These are phyloP conservation scores for Aurelia sp. DNA, from an alignment of 30 jellyfish, hydroid and myxozoan species.

Conservation along the genomic window DNA sequence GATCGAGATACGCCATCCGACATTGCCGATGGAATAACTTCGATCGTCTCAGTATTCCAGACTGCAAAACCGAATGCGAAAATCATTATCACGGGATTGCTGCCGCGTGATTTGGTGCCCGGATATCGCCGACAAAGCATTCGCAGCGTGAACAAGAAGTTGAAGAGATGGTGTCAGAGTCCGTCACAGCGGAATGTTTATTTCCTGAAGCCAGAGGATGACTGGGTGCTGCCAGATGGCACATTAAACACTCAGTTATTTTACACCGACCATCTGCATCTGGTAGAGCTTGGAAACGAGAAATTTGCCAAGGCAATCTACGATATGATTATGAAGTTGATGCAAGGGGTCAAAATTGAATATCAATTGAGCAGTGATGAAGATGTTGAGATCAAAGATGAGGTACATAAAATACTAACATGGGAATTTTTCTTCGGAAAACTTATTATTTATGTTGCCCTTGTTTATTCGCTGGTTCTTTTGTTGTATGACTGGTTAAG, in stretches of 20 bases:
- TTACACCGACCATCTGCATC: conserved; percentile 81
- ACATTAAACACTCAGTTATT: conserved; percentile 64
- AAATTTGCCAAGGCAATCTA: conserved; percentile 84
- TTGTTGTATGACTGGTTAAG: no score
- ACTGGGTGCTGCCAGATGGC: conserved; percentile 91
- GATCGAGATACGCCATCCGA: conserved; percentile 92
- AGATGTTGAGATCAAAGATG: conserved; percentile 66
- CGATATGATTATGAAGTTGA: conserved; percentile 66
- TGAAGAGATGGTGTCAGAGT: conserved; percentile 79
- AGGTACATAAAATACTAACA: conserved; percentile 1
- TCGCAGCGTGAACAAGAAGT: conserved; percentile 80
- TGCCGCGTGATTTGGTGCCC: conserved; percentile 86
- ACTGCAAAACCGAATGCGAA: conserved; percentile 97
- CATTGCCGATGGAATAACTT: conserved; percentile 88
- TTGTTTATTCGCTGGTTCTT: no score
- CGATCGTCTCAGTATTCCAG: conserved; percentile 86
- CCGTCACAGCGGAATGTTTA: conserved; percentile 84
- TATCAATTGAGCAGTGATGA: conserved; percentile 80
- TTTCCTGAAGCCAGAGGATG: conserved; percentile 90
- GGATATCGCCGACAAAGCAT: conserved; percentile 80
- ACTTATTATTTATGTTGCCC: no score
- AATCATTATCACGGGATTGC: conserved; percentile 84
- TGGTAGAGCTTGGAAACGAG: conserved; percentile 90
- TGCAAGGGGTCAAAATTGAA: conserved; percentile 76
- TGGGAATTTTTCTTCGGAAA: no score